Conservation (phyloP, 2,888 invertebrate genomes). For the Odontocerum albicorne region DNA sequence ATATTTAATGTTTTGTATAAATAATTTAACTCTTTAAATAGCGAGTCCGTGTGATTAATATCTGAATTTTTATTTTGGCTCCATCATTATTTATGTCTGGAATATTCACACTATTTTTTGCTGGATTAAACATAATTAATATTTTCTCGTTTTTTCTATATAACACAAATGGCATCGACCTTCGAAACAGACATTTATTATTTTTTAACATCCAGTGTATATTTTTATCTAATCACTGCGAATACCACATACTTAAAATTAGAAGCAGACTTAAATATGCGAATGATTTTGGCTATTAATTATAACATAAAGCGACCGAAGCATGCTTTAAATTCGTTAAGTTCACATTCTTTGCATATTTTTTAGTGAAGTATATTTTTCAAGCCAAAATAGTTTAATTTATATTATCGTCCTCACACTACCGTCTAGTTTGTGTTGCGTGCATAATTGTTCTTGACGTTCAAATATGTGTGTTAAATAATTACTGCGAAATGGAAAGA, state of each 20-base stretch:
- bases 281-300: slow-evolving; percentile 35
- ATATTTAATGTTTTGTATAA: no score
- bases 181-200: not conserved
- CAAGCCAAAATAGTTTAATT: slow-evolving; percentile 14
- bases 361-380: slow-evolving; percentile 17
- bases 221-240: slow-evolving; percentile 17
- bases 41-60: no score
- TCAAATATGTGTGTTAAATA: no score
- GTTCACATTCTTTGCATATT: slow-evolving; percentile 31
- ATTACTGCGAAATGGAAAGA: no score
- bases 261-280: slow-evolving; percentile 30
- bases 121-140: no score
- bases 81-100: no score
- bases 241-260: slow-evolving; percentile 24
- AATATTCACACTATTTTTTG: no score
- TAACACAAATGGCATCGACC: slow-evolving; percentile 9
- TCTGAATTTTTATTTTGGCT: no score
- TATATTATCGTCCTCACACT: not conserved
- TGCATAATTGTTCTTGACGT: not conserved
- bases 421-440: slow-evolving; percentile 1
- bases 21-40: no score
- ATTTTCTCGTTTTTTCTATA: not conserved
- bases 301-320: slow-evolving; percentile 33
- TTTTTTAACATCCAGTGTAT: not conserved
- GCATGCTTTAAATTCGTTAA: slow-evolving; percentile 31